Evolutionary conservation across 2,888 invertebrate genomes (phyloP).

Genomic region (Geotrupes spiniger): DNA sequence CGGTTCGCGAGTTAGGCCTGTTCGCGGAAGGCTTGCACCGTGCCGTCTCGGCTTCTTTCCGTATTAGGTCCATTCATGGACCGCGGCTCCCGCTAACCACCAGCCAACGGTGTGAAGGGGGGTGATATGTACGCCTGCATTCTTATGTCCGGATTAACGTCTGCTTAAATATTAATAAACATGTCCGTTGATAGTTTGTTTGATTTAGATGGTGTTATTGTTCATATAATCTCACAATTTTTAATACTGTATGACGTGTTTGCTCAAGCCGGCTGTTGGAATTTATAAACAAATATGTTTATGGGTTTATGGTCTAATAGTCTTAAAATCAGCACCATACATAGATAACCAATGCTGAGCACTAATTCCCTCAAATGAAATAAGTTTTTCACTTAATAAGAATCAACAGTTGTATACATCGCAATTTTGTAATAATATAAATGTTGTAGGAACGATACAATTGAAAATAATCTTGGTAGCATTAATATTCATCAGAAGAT

Average conservation of each 20-base stretch:
- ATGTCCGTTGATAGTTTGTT: constrained; percentile 32
- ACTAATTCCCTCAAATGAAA: too few relatives aligned
- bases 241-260: not conserved
- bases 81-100: constrained; percentile 28
- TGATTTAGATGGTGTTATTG: constrained; percentile 28
- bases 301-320: too few relatives aligned
- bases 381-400: too few relatives aligned
- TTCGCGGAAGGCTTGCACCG: constrained; percentile 33
- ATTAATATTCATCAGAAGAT: too few relatives aligned
- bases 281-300: too few relatives aligned
- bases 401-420: too few relatives aligned
- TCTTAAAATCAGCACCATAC: too few relatives aligned
- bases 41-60: constrained; percentile 33
- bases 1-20: constrained; percentile 24
- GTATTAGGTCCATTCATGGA: constrained; percentile 33
- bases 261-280: not conserved
- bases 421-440: too few relatives aligned
- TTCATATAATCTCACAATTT: constrained; percentile 10
- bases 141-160: constrained; percentile 30
- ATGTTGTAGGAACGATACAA: too few relatives aligned
- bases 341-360: too few relatives aligned
- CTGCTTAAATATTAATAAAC: constrained; percentile 33
- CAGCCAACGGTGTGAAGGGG: constrained; percentile 26
- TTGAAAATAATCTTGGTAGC: too few relatives aligned
- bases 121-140: constrained; percentile 31